Base-by-base conservation (phyloP, 2,888 invertebrate genomes). In the Drosophila prolongata region DNA sequence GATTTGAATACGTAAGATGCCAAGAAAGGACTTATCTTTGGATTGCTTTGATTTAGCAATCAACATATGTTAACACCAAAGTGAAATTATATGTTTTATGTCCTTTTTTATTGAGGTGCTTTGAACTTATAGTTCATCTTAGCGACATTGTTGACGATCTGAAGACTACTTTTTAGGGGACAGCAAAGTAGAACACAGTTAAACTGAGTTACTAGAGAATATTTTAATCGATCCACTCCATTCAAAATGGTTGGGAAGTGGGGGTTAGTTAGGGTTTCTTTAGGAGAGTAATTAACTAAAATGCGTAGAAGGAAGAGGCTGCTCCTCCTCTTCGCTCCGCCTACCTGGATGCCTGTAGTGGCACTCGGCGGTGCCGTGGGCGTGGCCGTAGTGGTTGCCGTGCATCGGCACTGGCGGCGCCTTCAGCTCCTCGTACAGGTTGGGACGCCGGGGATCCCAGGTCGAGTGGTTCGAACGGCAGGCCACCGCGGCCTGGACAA, bases 401-500 rank as follows among this genome's bases (percentile, higher is more conserved):
- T 91, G 90, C 79, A 89, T 74, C 74, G 92, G 94, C 78, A 95
- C 93, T 86, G 94, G 93, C 82, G 95, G 94, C 87, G 96, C 94
- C 90, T 95, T 95, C 92, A 97, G 94, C 93, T 97, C 97, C 94
- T 97, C 97, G 93, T 97, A 97, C 68, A 90, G 87, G 94, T 97
- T 96, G 91, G 97, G 96, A 53, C 97, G 94, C 78, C 97, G 94
- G 80, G 97, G 97, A 93, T 97, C 97, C 97, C 97, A 97, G 91
- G 97, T 97, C 60, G 96, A 95, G 93, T 95, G 95, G 92, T 91
- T 92, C 64, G 92, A 92, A 67, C 92, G 92, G 92, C 78, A 91
- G 85, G 74, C 88, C 88, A 82, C 91, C 90, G 78, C 92, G 92
- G 79, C 90, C 92, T 92, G 78, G 57, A 49, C 38, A 14, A 10